phyloP scores from a whole-genome alignment of 2,888 invertebrate species.

The Dryobota labecula region DNA sequence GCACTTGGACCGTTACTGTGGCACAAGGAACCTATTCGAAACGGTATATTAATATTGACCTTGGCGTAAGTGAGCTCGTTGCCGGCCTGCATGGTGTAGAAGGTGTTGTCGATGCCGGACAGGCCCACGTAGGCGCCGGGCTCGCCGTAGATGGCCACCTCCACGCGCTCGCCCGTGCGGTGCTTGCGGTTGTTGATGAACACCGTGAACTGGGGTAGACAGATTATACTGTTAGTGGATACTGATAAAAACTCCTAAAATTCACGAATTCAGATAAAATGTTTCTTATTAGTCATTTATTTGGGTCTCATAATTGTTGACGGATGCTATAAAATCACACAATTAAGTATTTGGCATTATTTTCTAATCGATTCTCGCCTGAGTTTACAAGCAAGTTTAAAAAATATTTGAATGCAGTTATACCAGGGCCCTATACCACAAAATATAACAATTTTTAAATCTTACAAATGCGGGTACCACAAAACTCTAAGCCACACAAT shows the following conservation, averaged over 20 bases:
- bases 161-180: constrained; percentile 97
- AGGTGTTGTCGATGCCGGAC: constrained; percentile 96
- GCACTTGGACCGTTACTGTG: not conserved
- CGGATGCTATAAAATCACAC: not conserved
- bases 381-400: not conserved
- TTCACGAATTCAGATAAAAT: not conserved
- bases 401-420: not conserved
- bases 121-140: constrained; percentile 98
- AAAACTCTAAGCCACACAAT: too few species aligned
- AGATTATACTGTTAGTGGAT: not conserved
- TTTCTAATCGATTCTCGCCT: not conserved
- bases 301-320: not conserved
- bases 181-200: constrained; percentile 98
- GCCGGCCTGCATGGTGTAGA: constrained; percentile 98
- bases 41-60: constrained; percentile 78
- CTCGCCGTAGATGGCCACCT: constrained; percentile 97
- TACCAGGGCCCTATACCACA: too few species aligned
- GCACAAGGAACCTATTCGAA: not conserved
- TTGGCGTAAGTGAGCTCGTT: constrained; percentile 97
- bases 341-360: not conserved
- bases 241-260: not conserved
- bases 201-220: constrained; percentile 92
- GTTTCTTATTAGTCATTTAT: not conserved
- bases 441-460: too few species aligned
- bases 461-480: too few species aligned